Conservation (phyloP, 2,888 invertebrate genomes). For the Poecilus cupreus region DNA sequence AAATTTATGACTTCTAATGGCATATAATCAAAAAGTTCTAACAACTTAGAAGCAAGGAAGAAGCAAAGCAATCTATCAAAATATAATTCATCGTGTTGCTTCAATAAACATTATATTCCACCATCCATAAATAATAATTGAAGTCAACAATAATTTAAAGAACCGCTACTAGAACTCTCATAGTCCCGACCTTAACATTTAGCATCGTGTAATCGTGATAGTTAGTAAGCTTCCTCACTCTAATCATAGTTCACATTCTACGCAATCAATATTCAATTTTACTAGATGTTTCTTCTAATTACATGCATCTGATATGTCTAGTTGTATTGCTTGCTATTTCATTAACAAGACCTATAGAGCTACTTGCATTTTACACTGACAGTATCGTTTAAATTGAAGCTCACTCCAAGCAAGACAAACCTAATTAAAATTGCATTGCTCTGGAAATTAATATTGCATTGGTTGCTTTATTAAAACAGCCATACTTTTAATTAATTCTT, state of each 20-base stretch:
- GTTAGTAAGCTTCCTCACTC: slow-evolving; percentile 17
- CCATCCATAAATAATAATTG: slow-evolving; percentile 24
- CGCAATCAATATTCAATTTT: slow-evolving; percentile 30
- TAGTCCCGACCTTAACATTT: slow-evolving; percentile 32
- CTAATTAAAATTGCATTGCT: too few relatives aligned
- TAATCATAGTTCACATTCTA: slow-evolving; percentile 27
- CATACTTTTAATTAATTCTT: background rate
- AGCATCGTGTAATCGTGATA: slow-evolving; percentile 16
- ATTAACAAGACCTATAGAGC: background rate
- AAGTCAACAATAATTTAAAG: slow-evolving; percentile 39
- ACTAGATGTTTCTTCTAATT: slow-evolving; percentile 22
- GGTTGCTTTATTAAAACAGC: background rate
- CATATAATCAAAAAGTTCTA: slow-evolving; percentile 18
- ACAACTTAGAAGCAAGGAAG: slow-evolving; percentile 11
- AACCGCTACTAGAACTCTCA: slow-evolving; percentile 20
- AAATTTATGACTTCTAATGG: slow-evolving; percentile 13
- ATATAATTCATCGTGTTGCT: slow-evolving; percentile 17
- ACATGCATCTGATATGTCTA: slow-evolving; percentile 12
- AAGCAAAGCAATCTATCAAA: slow-evolving; percentile 30
- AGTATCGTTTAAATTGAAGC: background rate
- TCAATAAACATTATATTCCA: slow-evolving; percentile 38
- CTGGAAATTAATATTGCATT: background rate
- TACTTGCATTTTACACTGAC: background rate
- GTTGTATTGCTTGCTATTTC: background rate
- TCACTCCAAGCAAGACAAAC: too few relatives aligned